Conservation (phyloP, 2,797 vertebrate species). For the Hylomyscus alleni region DNA sequence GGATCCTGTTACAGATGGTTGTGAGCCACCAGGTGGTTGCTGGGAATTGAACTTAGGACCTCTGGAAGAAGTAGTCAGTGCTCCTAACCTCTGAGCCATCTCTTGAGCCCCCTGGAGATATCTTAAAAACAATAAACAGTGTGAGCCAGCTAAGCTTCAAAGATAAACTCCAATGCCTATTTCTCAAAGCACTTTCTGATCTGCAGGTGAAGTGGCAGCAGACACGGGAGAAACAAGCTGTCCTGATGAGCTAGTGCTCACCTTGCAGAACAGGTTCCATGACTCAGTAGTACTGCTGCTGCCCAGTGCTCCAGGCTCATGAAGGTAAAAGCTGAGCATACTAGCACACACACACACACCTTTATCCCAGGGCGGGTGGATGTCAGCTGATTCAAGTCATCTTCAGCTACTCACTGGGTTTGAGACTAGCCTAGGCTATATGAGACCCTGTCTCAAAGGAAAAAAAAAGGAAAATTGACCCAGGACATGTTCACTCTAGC, state of each 20-base stretch:
- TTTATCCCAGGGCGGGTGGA: neutral
- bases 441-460: neutral
- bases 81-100: neutral
- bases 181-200: constrained; percentile 9
- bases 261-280: neutral
- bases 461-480: neutral
- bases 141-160: neutral
- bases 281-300: neutral
- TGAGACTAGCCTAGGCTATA: neutral
- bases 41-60: neutral
- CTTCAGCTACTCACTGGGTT: neutral
- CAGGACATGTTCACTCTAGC: neutral
- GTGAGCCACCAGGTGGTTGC: neutral
- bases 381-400: neutral
- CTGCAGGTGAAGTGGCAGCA: neutral
- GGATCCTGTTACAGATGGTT: neutral
- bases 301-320: neutral
- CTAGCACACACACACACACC: neutral
- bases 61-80: neutral
- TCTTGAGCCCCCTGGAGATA: neutral
- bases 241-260: neutral
- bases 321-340: neutral
- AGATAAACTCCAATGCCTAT: neutral
- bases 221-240: neutral
- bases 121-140: constrained; percentile 30